Conservation (phyloP, 1,140 invertebrate genomes). For the Metaphire vulgaris region DNA sequence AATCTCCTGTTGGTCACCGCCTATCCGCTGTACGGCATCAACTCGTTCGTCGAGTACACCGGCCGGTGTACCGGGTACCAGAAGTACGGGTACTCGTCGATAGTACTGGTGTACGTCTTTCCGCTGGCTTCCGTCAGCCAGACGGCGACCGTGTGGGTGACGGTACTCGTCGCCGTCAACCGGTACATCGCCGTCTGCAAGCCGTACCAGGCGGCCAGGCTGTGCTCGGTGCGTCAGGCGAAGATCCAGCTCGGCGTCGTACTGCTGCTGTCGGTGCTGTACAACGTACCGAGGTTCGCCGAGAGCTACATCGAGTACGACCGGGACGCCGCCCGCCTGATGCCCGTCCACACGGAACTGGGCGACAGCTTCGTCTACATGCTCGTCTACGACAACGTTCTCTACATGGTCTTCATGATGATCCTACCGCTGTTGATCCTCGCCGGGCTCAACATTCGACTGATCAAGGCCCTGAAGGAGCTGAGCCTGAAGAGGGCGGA, state of each 20-base stretch:
- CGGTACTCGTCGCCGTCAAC: no score
- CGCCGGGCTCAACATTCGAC: slow-evolving; percentile 25
- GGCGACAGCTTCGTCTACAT: slow-evolving; percentile 6
- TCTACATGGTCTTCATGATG: slow-evolving; percentile 21
- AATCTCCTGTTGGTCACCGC: slow-evolving; percentile 9
- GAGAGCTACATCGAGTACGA: not conserved
- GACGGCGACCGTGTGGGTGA: slow-evolving; percentile 30
- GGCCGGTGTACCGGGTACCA: no score
- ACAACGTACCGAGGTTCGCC: slow-evolving; percentile 21
- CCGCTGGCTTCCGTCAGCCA: slow-evolving; percentile 17
- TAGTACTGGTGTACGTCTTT: slow-evolving; percentile 11
- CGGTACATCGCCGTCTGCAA: slow-evolving; percentile 27
- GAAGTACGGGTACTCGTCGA: not conserved
- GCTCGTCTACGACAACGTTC: slow-evolving; percentile 23
- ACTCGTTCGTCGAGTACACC: slow-evolving; percentile 10
- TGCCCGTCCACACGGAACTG: not conserved
- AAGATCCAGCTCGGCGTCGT: slow-evolving; percentile 19
- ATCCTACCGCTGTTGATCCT: slow-evolving; percentile 24
- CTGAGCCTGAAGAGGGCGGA: slow-evolving; percentile 21
- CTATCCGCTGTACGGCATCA: slow-evolving; percentile 18
- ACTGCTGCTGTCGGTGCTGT: slow-evolving; percentile 20
- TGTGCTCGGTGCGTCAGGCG: slow-evolving; percentile 22
- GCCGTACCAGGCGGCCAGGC: slow-evolving; percentile 17
- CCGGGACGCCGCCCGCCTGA: not conserved
- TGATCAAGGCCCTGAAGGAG: slow-evolving; percentile 22